A percentile compares a stretch with the other conserved stretches of the same genome.
Evolutionary conservation across 2,888 invertebrate genomes (phyloP).

Genomic region (Embidobia sp.): DNA sequence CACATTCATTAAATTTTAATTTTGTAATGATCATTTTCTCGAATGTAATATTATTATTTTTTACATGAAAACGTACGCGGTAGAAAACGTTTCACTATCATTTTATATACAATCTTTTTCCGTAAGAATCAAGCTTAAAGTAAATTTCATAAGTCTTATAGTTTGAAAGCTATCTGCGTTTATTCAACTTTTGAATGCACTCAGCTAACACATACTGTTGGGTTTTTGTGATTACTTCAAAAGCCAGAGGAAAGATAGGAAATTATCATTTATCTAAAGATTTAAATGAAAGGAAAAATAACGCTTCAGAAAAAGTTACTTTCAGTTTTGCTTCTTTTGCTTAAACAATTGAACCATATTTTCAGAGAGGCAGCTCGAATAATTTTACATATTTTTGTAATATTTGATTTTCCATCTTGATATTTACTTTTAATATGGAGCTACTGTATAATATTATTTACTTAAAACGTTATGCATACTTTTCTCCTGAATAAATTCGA

Average conservation of each 20-base stretch:
- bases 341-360: conserved; percentile 11
- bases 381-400: conserved; percentile 44
- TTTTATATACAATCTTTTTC: conserved; percentile 27
- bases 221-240: conserved; percentile 62
- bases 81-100: conserved; percentile 27
- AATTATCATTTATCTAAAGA: conserved; percentile 55
- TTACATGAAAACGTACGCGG: conserved; percentile 13
- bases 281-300: conserved; percentile 54
- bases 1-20: too few species aligned
- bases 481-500: conserved; percentile 47
- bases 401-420: conserved; percentile 14
- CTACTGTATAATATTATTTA: conserved; percentile 29
- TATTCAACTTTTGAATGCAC: conserved; percentile 61
- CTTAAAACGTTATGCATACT: conserved; percentile 18
- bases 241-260: conserved; percentile 53
- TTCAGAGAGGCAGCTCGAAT: conserved; percentile 23
- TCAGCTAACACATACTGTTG: conserved; percentile 43
- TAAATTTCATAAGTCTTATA: conserved; percentile 59
- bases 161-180: conserved; percentile 62
- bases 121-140: conserved; percentile 54
- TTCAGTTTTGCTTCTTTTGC: conserved; percentile 22
- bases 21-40: too few species aligned
- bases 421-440: conserved; percentile 38
- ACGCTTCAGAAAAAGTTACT: conserved; percentile 24
- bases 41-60: too few species aligned